Percentiles rank a stretch among this genome's conserved stretches.
Evolutionary conservation across 2,888 invertebrate species (phyloP).

Genomic region (Polylopha cassiicola): DNA sequence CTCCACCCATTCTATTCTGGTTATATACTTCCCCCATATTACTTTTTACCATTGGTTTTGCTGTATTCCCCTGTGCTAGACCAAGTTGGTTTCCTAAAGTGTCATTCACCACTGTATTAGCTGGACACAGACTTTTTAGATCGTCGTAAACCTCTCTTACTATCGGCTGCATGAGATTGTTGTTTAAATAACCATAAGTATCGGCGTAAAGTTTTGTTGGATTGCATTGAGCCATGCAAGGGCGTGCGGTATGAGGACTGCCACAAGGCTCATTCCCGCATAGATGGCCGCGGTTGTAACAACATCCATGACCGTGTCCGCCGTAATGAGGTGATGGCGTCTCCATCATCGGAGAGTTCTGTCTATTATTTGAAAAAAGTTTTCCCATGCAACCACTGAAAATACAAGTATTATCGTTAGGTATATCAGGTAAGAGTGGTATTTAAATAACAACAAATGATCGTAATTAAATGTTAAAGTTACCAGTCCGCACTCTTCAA

Average conservation of each 20-base stretch:
- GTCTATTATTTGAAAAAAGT: slow-evolving; percentile 46
- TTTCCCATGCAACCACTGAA: slow-evolving; percentile 71
- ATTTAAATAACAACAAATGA: not conserved
- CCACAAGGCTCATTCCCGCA: slow-evolving; percentile 39
- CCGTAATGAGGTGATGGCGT: slow-evolving; percentile 33
- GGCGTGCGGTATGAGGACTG: slow-evolving; percentile 6
- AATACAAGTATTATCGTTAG: slow-evolving; percentile 27
- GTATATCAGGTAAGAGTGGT: not conserved
- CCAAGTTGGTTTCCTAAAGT: slow-evolving; percentile 50
- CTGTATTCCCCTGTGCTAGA: slow-evolving; percentile 27
- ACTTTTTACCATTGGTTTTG: slow-evolving; percentile 14
- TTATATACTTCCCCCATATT: slow-evolving; percentile 9
- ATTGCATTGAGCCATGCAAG: slow-evolving; percentile 50
- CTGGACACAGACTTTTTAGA: slow-evolving; percentile 51
- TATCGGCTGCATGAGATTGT: slow-evolving; percentile 61
- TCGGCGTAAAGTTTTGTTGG: slow-evolving; percentile 56
- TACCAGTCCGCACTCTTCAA: slow-evolving; percentile 68
- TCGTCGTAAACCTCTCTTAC: slow-evolving; percentile 64
- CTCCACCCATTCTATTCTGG: slow-evolving; percentile 21
- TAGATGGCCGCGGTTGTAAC: slow-evolving; percentile 38
- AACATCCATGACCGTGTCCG: slow-evolving; percentile 39
- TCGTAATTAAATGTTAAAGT: slow-evolving; percentile 23
- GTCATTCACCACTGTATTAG: slow-evolving; percentile 54
- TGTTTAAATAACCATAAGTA: slow-evolving; percentile 56
- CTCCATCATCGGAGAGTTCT: slow-evolving; percentile 27